A percentile compares a stretch with the other conserved stretches of the same genome.
phyloP scores from a whole-genome alignment of 2,797 vertebrate species.

The Harpagifer antarcticus region DNA sequence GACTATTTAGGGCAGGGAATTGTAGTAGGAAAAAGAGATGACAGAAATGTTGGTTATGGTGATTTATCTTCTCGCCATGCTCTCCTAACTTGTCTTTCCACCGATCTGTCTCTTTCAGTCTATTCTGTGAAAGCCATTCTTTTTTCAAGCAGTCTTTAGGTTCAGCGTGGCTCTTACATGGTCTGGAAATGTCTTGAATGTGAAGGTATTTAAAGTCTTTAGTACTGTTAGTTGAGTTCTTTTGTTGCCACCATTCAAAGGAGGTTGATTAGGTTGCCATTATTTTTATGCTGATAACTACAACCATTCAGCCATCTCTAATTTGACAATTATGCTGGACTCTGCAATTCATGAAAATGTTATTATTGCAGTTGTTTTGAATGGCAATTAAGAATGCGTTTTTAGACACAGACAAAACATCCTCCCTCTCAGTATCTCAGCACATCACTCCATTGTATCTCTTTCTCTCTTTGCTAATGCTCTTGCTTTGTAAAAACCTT shows the following conservation, averaged over 20 bases:
- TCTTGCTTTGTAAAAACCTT: neutral
- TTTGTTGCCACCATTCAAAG: constrained; percentile 34
- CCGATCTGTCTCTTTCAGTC: constrained; percentile 12
- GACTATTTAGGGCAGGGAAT: constrained; percentile 45
- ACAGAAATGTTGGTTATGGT: constrained; percentile 30
- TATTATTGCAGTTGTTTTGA: neutral
- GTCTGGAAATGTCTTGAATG: constrained; percentile 5
- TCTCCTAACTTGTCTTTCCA: constrained; percentile 32
- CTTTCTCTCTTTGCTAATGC: neutral
- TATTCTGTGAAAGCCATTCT: constrained; percentile 17
- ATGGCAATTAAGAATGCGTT: constrained; percentile 6
- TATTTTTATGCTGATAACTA: constrained; percentile 14
- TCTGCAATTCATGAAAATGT: neutral
- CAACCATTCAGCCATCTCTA: neutral
- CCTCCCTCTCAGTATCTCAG: neutral
- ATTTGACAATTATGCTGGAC: constrained; percentile 15
- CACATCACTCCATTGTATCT: neutral
- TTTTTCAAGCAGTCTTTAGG: neutral
- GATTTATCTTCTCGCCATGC: constrained; percentile 29
- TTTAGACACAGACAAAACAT: too few species aligned
- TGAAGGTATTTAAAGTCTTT: constrained; percentile 6
- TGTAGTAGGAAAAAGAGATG: neutral
- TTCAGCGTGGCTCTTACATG: neutral
- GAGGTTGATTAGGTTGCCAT: constrained; percentile 5
- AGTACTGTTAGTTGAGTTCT: constrained; percentile 1